A percentile compares a stretch with the other conserved stretches of the same genome.
These are phyloP conservation scores for Charina bottae DNA, from an alignment of 2,113 vertebrate genomes.

Conservation along the genomic window DNA sequence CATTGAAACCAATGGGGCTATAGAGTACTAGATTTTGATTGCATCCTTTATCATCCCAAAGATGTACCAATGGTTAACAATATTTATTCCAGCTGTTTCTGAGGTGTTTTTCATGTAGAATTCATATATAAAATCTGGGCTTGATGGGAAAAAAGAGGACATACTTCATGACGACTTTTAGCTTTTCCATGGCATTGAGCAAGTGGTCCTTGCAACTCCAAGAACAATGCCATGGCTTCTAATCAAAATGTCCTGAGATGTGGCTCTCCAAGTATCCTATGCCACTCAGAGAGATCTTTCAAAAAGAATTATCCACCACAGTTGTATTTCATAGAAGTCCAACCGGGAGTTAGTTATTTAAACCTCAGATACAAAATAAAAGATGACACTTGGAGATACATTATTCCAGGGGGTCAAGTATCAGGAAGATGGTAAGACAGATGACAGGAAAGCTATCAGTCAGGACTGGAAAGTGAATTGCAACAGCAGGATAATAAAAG, in stretches of 20 bases:
- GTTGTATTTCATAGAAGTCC: conserved; percentile 6
- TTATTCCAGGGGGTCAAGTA: conserved; percentile 37
- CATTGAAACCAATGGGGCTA: not conserved
- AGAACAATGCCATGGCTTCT: not conserved
- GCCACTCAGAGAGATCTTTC: conserved; percentile 8
- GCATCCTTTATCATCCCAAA: not conserved
- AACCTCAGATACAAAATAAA: conserved; percentile 24
- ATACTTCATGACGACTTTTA: not conserved
- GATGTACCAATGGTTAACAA: not conserved
- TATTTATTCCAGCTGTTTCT: not conserved
- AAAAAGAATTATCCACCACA: conserved; percentile 8
- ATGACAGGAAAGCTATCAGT: conserved; percentile 30
- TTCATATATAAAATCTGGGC: not conserved
- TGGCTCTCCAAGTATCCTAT: not conserved
- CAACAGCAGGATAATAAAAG: conserved; percentile 20
- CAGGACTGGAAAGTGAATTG: conserved; percentile 19
- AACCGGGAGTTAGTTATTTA: conserved; percentile 27
- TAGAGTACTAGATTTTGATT: not conserved
- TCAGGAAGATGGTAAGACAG: conserved; percentile 5
- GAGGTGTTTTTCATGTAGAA: not conserved
- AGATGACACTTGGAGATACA: conserved; percentile 18
- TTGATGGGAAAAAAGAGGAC: not conserved
- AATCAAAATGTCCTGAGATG: conserved; percentile 2
- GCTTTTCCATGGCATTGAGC: not conserved
- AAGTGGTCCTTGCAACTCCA: not conserved